Conservation (phyloP, 2,797 vertebrate genomes). For the Spondyliosoma cantharus region DNA sequence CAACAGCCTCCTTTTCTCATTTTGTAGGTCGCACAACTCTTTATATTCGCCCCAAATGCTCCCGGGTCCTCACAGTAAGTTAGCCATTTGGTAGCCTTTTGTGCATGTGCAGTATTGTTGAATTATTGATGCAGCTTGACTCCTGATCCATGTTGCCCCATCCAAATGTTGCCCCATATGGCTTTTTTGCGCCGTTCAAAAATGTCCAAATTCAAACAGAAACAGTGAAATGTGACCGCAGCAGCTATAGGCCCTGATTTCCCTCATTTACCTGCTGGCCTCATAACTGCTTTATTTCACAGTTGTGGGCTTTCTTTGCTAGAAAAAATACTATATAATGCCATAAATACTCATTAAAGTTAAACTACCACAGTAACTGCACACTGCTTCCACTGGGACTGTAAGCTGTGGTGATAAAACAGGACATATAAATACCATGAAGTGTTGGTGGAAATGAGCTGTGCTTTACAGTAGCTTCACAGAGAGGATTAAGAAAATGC, state of each 20-base stretch:
- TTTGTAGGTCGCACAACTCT: conserved; percentile 51
- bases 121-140: conserved; percentile 40
- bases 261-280: background rate
- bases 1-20: conserved; percentile 30
- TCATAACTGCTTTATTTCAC: background rate
- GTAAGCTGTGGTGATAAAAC: background rate
- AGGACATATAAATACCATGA: background rate
- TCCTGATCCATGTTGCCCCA: conserved; percentile 1
- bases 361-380: background rate
- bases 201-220: conserved; percentile 31
- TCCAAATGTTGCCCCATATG: conserved; percentile 14
- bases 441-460: too few species aligned
- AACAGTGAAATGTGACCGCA: conserved; percentile 30
- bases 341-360: background rate
- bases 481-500: background rate
- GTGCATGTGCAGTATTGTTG: conserved; percentile 38
- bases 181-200: background rate
- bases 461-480: background rate
- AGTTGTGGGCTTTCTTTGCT: too few species aligned
- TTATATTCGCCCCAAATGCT: conserved; percentile 3
- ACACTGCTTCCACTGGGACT: background rate
- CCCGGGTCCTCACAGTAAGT: conserved; percentile 46
- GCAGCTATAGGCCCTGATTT: conserved; percentile 37
- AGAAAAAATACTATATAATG: background rate
- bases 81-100: conserved; percentile 23